Percentiles rank a stretch among this genome's conserved stretches.
These are phyloP conservation scores for Probaryconus sp. DNA, from an alignment of 1,140 invertebrate genomes.

Conservation along the genomic window DNA sequence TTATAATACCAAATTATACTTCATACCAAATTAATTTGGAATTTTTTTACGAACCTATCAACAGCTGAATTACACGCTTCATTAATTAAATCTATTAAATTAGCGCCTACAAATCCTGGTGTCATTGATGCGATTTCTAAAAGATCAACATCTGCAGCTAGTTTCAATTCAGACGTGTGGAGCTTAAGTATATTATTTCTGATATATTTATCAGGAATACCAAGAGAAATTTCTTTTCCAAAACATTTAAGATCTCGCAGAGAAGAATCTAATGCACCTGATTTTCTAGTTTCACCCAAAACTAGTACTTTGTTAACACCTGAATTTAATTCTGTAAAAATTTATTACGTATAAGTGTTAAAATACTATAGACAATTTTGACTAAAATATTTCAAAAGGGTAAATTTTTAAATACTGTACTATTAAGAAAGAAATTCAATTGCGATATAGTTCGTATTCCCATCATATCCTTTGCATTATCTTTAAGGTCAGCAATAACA, in stretches of 20 bases:
- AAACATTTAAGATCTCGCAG: conserved; percentile 93
- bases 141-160: conserved; percentile 85
- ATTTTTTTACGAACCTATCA: conserved; percentile 79
- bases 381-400: too few species aligned
- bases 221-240: conserved; percentile 95
- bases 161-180: conserved; percentile 84
- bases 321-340: conserved; percentile 78
- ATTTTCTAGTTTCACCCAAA: conserved; percentile 96
- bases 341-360: too few species aligned
- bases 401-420: too few species aligned
- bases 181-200: too few species aligned
- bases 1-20: neutral
- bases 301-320: conserved; percentile 87
- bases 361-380: too few species aligned
- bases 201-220: conserved; percentile 92
- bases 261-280: conserved; percentile 95
- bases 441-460: too few species aligned
- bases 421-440: too few species aligned
- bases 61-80: conserved; percentile 93
- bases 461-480: too few species aligned
- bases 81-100: conserved; percentile 90
- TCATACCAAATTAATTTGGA: too few species aligned
- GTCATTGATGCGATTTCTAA: conserved; percentile 87
- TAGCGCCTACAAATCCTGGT: conserved; percentile 98
- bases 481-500: too few species aligned